phyloP scores from a whole-genome alignment of 2,113 vertebrate species.

The Zingel zingel region DNA sequence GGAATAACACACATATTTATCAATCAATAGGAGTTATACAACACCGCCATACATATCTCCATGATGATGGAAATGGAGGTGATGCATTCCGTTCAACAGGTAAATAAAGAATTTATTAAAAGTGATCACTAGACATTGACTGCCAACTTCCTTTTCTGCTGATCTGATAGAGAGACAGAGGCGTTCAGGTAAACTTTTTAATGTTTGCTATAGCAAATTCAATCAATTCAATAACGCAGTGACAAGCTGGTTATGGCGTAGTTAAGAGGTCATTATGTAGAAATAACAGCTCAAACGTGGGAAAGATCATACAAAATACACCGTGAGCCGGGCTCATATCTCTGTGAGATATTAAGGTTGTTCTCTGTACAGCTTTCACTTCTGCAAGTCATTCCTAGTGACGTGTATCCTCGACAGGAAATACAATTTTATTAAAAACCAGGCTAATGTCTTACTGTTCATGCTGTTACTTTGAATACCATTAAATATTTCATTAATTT shows the following conservation, averaged over 20 bases:
- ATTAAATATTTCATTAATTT: neutral
- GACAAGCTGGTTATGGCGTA: neutral
- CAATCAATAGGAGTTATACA: conserved; percentile 41
- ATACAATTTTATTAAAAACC: neutral
- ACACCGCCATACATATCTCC: conserved; percentile 40
- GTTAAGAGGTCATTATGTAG: neutral
- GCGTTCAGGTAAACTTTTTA: conserved; percentile 12
- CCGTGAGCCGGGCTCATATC: neutral
- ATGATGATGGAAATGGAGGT: conserved; percentile 84
- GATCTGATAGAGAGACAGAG: neutral
- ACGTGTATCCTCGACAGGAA: conserved; percentile 39
- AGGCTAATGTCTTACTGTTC: neutral
- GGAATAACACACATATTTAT: conserved; percentile 52
- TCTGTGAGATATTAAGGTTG: neutral
- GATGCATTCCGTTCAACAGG: conserved; percentile 84
- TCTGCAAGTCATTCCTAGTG: conserved; percentile 68
- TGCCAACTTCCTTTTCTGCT: neutral
- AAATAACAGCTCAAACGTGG: neutral
- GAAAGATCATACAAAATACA: neutral
- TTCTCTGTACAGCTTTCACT: conserved; percentile 33
- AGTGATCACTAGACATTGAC: conserved; percentile 2
- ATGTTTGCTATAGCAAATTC: neutral
- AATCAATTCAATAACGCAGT: neutral
- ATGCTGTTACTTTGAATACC: neutral
- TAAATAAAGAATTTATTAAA: conserved; percentile 45